Evolutionary conservation across 2,797 vertebrate species (phyloP).

Genomic region (Hemitrygon akajei): DNA sequence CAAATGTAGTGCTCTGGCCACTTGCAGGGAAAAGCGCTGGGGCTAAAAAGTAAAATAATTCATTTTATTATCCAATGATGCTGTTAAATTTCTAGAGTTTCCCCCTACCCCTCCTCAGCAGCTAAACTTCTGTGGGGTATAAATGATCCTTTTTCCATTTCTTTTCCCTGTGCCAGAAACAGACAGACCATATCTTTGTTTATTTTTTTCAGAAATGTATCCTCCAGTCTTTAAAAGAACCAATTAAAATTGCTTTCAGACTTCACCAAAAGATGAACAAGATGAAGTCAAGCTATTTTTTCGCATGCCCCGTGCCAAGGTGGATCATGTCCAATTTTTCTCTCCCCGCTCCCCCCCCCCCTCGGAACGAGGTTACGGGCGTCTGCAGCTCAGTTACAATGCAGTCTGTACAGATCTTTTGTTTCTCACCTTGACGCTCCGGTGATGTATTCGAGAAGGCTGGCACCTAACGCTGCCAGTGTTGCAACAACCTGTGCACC

Average conservation of each 20-base stretch:
- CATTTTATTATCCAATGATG: neutral
- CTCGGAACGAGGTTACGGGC: neutral
- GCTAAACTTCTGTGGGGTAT: neutral
- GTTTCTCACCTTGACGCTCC: slow-evolving; percentile 78
- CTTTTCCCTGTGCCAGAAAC: slow-evolving; percentile 13
- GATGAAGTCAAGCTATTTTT: slow-evolving; percentile 29
- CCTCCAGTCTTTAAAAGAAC: slow-evolving; percentile 22
- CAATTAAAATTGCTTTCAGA: slow-evolving; percentile 29
- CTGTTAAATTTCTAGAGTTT: neutral
- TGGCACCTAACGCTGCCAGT: slow-evolving; percentile 84
- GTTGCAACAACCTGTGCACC: slow-evolving; percentile 93
- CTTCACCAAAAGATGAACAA: slow-evolving; percentile 24
- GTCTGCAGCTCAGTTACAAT: accelerated
- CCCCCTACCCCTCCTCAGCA: neutral
- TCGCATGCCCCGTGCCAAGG: neutral
- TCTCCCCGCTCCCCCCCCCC: neutral
- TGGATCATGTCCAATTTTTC: neutral
- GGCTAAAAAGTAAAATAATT: neutral
- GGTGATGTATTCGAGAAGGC: slow-evolving; percentile 73
- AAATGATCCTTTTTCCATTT: slow-evolving; percentile 21
- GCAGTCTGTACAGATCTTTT: neutral
- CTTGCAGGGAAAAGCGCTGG: too few relatives aligned
- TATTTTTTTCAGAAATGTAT: slow-evolving; percentile 30
- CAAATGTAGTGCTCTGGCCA: too few relatives aligned
- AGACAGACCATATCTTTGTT: slow-evolving; percentile 32